These are phyloP conservation scores for Garrulus glandarius DNA, from an alignment of 2,797 vertebrate genomes.

Conservation along the genomic window DNA sequence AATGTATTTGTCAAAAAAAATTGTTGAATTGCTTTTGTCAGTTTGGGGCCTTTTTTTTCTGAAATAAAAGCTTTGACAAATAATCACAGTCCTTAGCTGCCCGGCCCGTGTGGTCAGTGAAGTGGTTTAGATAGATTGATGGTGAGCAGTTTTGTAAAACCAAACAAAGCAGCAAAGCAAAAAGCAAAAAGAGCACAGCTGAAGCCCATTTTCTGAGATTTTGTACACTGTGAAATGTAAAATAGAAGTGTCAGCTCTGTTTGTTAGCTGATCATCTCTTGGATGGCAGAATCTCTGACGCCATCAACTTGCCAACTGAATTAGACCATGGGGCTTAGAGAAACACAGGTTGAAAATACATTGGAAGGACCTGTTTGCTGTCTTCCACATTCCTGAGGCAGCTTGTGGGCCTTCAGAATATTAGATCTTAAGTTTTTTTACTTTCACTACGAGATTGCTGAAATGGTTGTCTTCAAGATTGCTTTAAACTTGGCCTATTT, in stretches of 20 bases:
- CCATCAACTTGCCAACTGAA: neutral
- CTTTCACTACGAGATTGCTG: neutral
- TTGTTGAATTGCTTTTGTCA: slow-evolving; percentile 42
- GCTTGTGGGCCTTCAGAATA: neutral
- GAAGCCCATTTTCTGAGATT: neutral
- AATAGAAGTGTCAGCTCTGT: neutral
- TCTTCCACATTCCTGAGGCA: neutral
- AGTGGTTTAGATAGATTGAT: slow-evolving; percentile 19
- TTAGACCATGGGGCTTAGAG: neutral
- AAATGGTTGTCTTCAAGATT: neutral
- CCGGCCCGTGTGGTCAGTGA: neutral
- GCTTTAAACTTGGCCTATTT: neutral
- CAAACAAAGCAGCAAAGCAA: neutral
- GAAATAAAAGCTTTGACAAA: slow-evolving; percentile 19
- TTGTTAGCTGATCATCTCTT: neutral
- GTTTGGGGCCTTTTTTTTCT: neutral
- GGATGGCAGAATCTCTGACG: neutral
- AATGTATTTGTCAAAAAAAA: slow-evolving; percentile 50
- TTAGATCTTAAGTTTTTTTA: neutral
- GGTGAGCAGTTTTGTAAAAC: neutral
- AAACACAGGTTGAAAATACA: neutral
- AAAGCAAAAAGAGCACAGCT: neutral
- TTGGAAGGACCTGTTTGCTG: neutral
- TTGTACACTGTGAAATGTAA: neutral
- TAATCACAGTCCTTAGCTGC: slow-evolving; percentile 9